Conservation (phyloP, 2,113 vertebrate species). For the Erinaceus europaeus region DNA sequence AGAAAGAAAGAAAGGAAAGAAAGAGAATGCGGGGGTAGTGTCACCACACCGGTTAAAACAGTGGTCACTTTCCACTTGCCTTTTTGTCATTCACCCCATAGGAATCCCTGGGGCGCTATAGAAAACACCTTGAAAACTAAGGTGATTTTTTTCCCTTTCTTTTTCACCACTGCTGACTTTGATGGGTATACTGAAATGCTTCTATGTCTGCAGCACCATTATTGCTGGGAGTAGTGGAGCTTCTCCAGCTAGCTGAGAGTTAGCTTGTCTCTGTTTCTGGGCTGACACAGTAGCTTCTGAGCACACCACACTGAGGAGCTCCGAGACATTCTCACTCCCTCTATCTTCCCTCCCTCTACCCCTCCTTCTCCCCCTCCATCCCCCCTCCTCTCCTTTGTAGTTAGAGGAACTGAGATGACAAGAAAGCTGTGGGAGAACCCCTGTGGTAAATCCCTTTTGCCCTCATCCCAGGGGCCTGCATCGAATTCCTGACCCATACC, state of each 20-base stretch:
- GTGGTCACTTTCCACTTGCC: neutral
- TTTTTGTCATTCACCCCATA: neutral
- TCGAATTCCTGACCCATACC: neutral
- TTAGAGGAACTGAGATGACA: neutral
- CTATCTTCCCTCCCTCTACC: neutral
- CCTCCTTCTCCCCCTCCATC: neutral
- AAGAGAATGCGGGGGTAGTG: no score
- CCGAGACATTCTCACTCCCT: neutral
- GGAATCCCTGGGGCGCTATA: neutral
- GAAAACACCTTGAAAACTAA: slow-evolving; percentile 3
- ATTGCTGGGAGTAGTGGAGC: neutral
- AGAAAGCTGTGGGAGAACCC: neutral
- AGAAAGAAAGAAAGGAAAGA: no score
- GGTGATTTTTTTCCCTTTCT: neutral
- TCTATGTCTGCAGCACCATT: neutral
- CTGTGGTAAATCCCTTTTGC: neutral
- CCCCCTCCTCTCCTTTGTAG: neutral
- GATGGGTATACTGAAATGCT: neutral
- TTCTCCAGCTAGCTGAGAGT: neutral
- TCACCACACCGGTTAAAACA: no score
- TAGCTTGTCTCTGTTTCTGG: neutral
- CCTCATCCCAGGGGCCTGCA: neutral
- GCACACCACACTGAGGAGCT: neutral
- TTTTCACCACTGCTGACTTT: neutral
- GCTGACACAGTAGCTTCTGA: neutral